These are phyloP conservation scores for Nymphalis polychloros DNA, from an alignment of 2,888 invertebrate genomes.

Conservation along the genomic window DNA sequence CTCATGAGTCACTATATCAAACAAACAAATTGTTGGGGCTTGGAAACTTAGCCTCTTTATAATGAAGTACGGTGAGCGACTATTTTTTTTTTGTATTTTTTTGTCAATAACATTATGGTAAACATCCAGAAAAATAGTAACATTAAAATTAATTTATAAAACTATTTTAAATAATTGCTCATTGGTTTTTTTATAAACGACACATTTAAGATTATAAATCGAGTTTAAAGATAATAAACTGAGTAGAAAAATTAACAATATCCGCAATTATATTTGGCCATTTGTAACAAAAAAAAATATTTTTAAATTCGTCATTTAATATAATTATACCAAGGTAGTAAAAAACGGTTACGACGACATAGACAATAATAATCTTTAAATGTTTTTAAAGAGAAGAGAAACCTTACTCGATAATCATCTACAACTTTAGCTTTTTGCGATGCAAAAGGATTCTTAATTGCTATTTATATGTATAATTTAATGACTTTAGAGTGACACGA, in stretches of 20 bases:
- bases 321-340: constrained; percentile 5
- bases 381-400: background rate
- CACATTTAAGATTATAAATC: constrained; percentile 1
- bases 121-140: background rate
- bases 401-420: no score
- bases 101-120: background rate
- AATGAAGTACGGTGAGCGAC: background rate
- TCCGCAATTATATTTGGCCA: constrained; percentile 15
- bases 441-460: constrained; percentile 4
- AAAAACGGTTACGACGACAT: constrained; percentile 6
- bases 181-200: background rate
- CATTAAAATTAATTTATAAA: constrained; percentile 1
- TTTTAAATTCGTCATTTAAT: constrained; percentile 2
- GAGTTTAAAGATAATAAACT: constrained; percentile 4
- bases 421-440: background rate
- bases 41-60: constrained; percentile 3
- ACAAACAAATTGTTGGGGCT: constrained; percentile 25
- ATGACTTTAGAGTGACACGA: background rate
- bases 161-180: constrained; percentile 1
- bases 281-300: constrained; percentile 3
- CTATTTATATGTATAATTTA: constrained; percentile 4
- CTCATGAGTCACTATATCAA: constrained; percentile 56
- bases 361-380: constrained; percentile 9
- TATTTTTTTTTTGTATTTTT: background rate
- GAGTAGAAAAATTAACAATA: constrained; percentile 11